Evolutionary conservation across 2,797 vertebrate species (phyloP).

Genomic region (Echeneis naucrates): DNA sequence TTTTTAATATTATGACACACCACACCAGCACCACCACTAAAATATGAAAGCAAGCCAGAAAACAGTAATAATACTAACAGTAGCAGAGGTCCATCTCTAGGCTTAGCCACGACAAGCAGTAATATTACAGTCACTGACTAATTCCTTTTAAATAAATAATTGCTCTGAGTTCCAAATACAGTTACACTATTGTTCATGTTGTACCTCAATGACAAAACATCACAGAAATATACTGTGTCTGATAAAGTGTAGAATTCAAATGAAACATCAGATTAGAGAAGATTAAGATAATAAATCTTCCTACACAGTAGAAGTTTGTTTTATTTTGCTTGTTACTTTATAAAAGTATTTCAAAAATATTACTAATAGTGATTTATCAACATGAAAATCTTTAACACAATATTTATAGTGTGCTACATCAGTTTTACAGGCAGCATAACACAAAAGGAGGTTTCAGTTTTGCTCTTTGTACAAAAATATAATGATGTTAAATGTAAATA

Average conservation of each 20-base stretch:
- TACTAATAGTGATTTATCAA: background rate
- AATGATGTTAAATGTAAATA: background rate
- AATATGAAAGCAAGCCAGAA: slow-evolving; percentile 35
- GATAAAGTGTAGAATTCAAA: background rate
- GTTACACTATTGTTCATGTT: slow-evolving; percentile 1
- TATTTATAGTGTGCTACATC: background rate
- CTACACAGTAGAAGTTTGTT: background rate
- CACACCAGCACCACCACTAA: slow-evolving; percentile 18
- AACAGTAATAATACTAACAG: slow-evolving; percentile 40
- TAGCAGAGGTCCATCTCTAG: slow-evolving; percentile 22
- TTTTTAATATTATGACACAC: slow-evolving; percentile 51
- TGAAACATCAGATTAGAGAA: background rate
- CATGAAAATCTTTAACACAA: background rate
- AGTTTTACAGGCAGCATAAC: background rate
- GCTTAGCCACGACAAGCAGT: slow-evolving; percentile 18
- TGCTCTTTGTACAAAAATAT: background rate
- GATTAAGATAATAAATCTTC: background rate
- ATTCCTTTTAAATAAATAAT: slow-evolving; percentile 40
- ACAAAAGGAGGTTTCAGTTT: background rate
- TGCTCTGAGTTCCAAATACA: background rate
- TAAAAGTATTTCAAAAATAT: background rate
- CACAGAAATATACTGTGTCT: background rate
- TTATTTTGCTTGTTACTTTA: background rate
- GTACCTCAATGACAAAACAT: background rate
- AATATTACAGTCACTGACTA: slow-evolving; percentile 27